Conservation (phyloP, 2,113 vertebrate species). For the Leptodactylus fuscus region DNA sequence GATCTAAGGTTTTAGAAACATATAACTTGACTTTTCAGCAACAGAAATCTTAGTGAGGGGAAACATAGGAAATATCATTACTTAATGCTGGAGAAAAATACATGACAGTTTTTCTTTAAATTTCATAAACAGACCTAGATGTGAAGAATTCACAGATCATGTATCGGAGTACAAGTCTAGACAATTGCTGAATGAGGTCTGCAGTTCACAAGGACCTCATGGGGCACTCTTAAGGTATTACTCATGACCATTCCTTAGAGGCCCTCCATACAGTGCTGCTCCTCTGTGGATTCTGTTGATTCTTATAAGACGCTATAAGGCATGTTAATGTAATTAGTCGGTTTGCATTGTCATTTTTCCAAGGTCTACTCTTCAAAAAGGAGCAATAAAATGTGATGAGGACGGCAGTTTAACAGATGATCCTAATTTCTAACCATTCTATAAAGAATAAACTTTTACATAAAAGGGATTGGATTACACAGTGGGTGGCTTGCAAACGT, state of each 20-base stretch:
- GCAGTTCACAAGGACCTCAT: background rate
- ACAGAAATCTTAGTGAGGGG: too few species aligned
- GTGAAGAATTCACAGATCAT: background rate
- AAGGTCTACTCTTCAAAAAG: background rate
- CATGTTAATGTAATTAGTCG: slow-evolving; percentile 10
- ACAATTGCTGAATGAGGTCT: background rate
- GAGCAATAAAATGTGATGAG: background rate
- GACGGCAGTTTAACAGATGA: slow-evolving; percentile 22
- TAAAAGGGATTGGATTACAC: slow-evolving; percentile 19
- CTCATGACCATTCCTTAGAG: background rate
- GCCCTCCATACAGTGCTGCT: background rate
- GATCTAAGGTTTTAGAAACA: too few species aligned
- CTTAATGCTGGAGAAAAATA: too few species aligned
- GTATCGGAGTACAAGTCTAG: background rate
- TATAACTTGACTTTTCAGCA: too few species aligned
- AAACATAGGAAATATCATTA: too few species aligned
- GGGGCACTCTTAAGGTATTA: background rate
- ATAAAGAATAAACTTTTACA: background rate
- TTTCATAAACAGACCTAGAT: background rate
- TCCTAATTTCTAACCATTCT: slow-evolving; percentile 21
- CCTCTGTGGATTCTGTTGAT: background rate
- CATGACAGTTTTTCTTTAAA: too few species aligned
- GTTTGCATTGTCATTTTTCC: slow-evolving; percentile 15
- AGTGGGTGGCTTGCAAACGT: slow-evolving; percentile 20
- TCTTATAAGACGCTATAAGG: background rate